Conservation (phyloP, 35 echinoderm and acorn worm genomes). For the Ophiothrix spiculata region DNA sequence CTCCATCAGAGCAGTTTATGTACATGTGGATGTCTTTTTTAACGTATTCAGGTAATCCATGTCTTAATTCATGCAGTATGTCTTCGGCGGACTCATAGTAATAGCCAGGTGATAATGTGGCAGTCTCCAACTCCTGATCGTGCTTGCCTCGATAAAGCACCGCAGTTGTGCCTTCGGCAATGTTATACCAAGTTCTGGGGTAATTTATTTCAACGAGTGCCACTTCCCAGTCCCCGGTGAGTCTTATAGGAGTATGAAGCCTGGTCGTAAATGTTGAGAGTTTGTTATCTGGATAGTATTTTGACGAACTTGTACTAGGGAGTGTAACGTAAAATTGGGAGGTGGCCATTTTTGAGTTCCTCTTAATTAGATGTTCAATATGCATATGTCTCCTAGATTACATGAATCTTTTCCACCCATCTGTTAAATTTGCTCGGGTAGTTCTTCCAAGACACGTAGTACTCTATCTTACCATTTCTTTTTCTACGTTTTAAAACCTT, state of each 20-base stretch:
- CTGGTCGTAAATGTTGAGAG: slow-evolving; percentile 28
- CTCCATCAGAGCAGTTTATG: background rate
- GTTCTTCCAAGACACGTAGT: slow-evolving; percentile 35
- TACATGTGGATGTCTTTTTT: background rate
- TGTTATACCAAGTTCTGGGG: slow-evolving; percentile 22
- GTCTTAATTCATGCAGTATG: background rate
- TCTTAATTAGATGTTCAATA: background rate
- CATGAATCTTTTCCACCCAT: slow-evolving; percentile 48
- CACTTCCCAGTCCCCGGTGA: slow-evolving; percentile 29
- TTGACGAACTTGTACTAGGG: slow-evolving; percentile 43
- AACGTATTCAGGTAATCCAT: background rate
- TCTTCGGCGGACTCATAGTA: slow-evolving; percentile 1
- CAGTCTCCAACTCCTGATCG: background rate
- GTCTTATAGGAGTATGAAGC: slow-evolving; percentile 13
- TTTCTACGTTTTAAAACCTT: slow-evolving; percentile 16
- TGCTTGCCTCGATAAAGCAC: background rate
- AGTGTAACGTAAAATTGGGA: slow-evolving; percentile 55
- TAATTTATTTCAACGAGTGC: slow-evolving; percentile 23
- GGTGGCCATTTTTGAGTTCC: background rate
- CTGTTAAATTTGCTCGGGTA: slow-evolving; percentile 49
- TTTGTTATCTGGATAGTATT: slow-evolving; percentile 34
- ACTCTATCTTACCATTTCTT: slow-evolving; percentile 19
- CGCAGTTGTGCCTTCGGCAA: background rate
- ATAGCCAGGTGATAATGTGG: slow-evolving; percentile 1
- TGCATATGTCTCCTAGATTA: background rate